These are phyloP conservation scores for Drosophila trapezifrons DNA, from an alignment of 1,140 invertebrate species.

Conservation along the genomic window DNA sequence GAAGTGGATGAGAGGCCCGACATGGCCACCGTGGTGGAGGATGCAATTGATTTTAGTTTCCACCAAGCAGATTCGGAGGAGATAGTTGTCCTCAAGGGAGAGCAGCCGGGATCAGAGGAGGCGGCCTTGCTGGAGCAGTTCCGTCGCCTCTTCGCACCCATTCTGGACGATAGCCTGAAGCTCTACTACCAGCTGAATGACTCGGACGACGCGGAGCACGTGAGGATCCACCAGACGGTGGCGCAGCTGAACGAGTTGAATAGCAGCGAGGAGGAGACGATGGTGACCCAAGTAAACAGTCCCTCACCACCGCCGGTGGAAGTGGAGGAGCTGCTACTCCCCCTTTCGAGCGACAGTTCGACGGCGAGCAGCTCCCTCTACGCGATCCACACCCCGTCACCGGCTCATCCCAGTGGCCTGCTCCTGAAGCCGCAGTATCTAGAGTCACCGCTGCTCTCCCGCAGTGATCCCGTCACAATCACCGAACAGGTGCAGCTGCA, in stretches of 20 bases:
- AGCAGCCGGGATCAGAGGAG: constrained; percentile 33
- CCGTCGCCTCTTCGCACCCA: constrained; percentile 66
- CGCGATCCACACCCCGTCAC: constrained; percentile 73
- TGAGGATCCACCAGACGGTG: constrained; percentile 71
- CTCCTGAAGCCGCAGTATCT: constrained; percentile 25
- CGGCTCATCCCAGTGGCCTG: constrained; percentile 37
- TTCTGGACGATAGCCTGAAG: constrained; percentile 61
- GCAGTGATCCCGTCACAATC: constrained; percentile 59
- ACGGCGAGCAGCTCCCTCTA: constrained; percentile 74
- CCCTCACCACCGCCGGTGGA: constrained; percentile 20
- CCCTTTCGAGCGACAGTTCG: constrained; percentile 33
- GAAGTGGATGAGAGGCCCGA: constrained; percentile 59
- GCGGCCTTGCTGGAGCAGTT: constrained; percentile 66
- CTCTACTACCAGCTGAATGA: constrained; percentile 72
- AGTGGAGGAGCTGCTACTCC: constrained; percentile 16
- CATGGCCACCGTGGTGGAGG: constrained; percentile 35
- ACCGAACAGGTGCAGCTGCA: constrained; percentile 75
- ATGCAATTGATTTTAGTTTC: constrained; percentile 74
- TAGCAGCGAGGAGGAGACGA: constrained; percentile 72
- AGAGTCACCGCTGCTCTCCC: constrained; percentile 45
- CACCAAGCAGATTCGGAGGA: constrained; percentile 43
- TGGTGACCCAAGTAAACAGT: constrained; percentile 52
- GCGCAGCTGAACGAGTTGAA: constrained; percentile 65
- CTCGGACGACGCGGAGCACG: constrained; percentile 55
- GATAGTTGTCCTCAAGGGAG: constrained; percentile 12